Evolutionary conservation across 2,113 vertebrate species (phyloP).

Genomic region (Tragelaphus buxtoni): DNA sequence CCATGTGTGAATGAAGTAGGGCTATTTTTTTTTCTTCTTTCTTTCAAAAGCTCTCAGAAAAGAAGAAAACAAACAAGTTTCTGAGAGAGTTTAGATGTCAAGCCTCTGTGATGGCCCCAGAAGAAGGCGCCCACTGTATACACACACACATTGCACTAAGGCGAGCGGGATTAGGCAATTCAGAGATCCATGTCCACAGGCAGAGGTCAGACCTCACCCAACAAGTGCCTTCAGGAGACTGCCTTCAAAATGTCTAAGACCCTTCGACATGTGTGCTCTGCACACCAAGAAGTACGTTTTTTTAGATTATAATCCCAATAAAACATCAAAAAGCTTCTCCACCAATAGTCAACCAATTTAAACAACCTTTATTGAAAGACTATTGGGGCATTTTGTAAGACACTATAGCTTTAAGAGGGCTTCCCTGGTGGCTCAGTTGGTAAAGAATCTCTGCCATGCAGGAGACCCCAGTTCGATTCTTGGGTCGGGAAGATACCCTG

Average conservation of each 20-base stretch:
- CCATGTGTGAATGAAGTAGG: not conserved
- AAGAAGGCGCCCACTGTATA: not conserved
- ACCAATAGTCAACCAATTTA: not conserved
- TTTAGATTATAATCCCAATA: not conserved
- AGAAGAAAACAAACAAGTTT: slow-evolving; percentile 1
- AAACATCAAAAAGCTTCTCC: not conserved
- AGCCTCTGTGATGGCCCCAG: not conserved
- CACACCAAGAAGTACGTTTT: not conserved
- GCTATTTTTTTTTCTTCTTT: not conserved
- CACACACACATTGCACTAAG: not conserved
- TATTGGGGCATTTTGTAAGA: not conserved
- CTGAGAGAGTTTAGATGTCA: not conserved
- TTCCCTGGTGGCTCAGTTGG: not conserved
- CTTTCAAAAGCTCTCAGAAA: slow-evolving; percentile 11
- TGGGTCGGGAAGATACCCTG: not conserved
- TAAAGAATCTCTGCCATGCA: not conserved
- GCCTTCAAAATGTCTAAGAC: not conserved
- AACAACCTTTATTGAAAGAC: not conserved
- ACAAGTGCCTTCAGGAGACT: not conserved
- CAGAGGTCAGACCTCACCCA: not conserved
- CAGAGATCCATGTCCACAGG: not conserved
- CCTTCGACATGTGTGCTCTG: not conserved
- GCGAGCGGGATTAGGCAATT: not conserved
- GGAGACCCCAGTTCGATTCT: not conserved
- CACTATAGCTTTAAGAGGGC: not conserved